Evolutionary conservation across 2,888 invertebrate genomes (phyloP), one percentile per base, ranked within the genome.

Genomic region (Cheiracanthium punctorium): DNA sequence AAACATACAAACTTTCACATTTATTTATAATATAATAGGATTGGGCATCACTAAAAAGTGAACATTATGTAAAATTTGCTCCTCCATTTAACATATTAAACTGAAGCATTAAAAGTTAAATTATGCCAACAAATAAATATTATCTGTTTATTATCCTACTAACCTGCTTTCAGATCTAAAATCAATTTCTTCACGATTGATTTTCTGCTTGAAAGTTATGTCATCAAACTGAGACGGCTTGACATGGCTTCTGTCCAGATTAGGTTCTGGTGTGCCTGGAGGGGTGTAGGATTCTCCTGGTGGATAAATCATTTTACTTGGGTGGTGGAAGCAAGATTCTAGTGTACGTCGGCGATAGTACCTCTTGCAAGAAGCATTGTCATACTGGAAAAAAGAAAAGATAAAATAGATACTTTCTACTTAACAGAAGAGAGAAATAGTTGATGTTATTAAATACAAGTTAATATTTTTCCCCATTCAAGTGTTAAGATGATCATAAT

Each of bases 251-350:
- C 88, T 81, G 69, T 89, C 80, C 48, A 88, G 52, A 67, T 90
- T 87, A 65, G 88, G 43, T 48, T 89, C 89, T 0, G 89, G 89
- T 20, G 88, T 90, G 94, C 82, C 85, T 0, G 80, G 81, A 4
- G 89, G 89, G 12, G 88, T 89, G 75, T 88, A 89, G 43, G 69
- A 48, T 67, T 90, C 89, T 2, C 96, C 96, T 0, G 97, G 97
- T 79, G 97, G 97, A 92, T 97, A 97, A 1, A 97, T 96, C 97
- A 97, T 97, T 92, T 94, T 95, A 75, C 96, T 96, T n/a, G 97
- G 96, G 92, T 97, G 96, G 41, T 95, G 95, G 92, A 95, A 96
- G 74, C 97, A 97, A 75, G 95, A 95, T 91, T 94, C 94, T 37
- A 97, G 93, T 70, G 96, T 95, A 32, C 96, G 94, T 73, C 96